Evolutionary conservation across 2,888 invertebrate genomes (phyloP), one percentile per base, ranked within the genome.

Genomic region (Oxytorus armatus): DNA sequence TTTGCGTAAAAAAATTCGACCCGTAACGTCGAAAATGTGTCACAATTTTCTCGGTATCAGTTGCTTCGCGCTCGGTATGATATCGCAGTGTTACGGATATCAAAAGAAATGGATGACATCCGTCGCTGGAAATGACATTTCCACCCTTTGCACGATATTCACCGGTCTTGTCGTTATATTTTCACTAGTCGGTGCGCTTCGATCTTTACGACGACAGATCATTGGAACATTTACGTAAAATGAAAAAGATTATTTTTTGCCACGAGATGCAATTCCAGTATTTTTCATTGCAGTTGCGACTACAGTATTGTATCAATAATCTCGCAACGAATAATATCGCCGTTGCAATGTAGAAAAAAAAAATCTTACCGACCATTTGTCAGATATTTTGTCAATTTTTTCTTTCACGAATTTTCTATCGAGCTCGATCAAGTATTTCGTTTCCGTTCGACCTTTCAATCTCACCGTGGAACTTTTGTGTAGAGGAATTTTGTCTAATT

Each of bases 41-140:
- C 94, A 94, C 87, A 91, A 94, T 76, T 90, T 93, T n/a, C 90
- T 94, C 1, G 94, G 94, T 8, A 89, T 93, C 10, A 89, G 92
- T 57, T 93, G 94, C 1, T 88, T 94, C 39, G 88, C 91, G 8
- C 92, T 94, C 89, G 94, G 94, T 0, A 93, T 94, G 83, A 88
- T 92, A 0, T 91, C 89, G 0, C 85, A 88, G 59, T 87, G 88
- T 61, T 84, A 86, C 51, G 89, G 88, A 1, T 90, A 88, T 59
- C 39, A 85, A 23, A 88, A 88, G 21, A 57, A 11, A 0, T 87
- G 86, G 86, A 73, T 88, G 77, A 16, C 65, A 0, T 0, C 18
- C 0, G 47, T 18, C 1, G 51, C 42, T 0, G 55, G 81, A 0
- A 33, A 69, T 3, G 16, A 83, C 18, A 63, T 82, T n/a, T 77